A percentile compares a stretch with the other conserved stretches of the same genome.
Evolutionary conservation across 2,797 vertebrate genomes (phyloP).

Genomic region (Helicolenus hilgendorfi): DNA sequence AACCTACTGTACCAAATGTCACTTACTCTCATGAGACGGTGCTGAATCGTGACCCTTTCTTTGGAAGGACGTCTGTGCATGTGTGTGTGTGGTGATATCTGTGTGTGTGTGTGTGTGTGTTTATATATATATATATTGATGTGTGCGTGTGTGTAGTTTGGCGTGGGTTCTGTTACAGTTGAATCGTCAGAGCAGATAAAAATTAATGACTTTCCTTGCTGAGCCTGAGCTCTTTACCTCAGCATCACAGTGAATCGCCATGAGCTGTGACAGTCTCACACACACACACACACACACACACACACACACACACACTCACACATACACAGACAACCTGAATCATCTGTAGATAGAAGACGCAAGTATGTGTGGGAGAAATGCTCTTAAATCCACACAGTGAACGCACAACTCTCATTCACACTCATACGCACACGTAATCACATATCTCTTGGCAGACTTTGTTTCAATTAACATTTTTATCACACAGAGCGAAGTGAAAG

Average conservation of each 20-base stretch:
- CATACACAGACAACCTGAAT: constrained; percentile 29
- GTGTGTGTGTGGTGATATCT: neutral
- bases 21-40: neutral
- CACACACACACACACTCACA: neutral
- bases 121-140: neutral
- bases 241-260: constrained; percentile 40
- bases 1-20: neutral
- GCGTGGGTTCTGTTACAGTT: constrained; percentile 70
- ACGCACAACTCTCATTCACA: constrained; percentile 31
- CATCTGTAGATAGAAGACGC: constrained; percentile 22
- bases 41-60: neutral
- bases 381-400: constrained; percentile 45
- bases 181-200: constrained; percentile 83
- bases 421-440: constrained; percentile 42
- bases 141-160: constrained; percentile 11
- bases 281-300: neutral
- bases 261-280: constrained; percentile 4
- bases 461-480: constrained; percentile 90
- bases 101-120: neutral
- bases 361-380: constrained; percentile 53
- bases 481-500: constrained; percentile 53
- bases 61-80: neutral
- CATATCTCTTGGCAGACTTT: constrained; percentile 78
- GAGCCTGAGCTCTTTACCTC: constrained; percentile 70
- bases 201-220: constrained; percentile 85